These are phyloP conservation scores for Nyctibius grandis DNA, from an alignment of 2,797 vertebrate species.

Conservation along the genomic window DNA sequence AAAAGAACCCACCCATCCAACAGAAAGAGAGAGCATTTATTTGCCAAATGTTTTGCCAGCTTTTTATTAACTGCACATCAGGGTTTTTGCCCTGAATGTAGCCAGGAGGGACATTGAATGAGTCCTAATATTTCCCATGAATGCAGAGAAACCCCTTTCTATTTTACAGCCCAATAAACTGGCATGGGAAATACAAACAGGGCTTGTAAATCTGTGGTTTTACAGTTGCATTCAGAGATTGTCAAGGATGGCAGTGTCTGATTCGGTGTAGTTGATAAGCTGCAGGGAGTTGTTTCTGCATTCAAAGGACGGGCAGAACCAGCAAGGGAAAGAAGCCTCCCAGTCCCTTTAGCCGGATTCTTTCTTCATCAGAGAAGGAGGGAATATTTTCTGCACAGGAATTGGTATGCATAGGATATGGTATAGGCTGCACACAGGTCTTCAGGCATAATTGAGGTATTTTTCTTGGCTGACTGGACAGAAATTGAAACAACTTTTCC, in stretches of 20 bases:
- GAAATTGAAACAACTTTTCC: neutral
- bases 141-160: neutral
- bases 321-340: neutral
- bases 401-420: neutral
- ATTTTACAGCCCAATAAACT: neutral
- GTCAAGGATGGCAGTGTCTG: neutral
- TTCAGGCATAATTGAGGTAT: neutral
- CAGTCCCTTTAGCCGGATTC: neutral
- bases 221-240: neutral
- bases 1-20: neutral
- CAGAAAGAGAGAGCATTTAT: neutral
- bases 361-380: neutral
- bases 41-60: neutral
- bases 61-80: neutral
- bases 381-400: neutral
- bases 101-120: neutral
- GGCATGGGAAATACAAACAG: neutral
- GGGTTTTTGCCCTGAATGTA: neutral
- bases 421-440: neutral
- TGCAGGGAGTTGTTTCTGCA: neutral
- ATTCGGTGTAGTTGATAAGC: neutral
- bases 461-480: neutral
- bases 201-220: neutral
- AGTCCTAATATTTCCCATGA: neutral
- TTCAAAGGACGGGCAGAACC: neutral